These are phyloP conservation scores for Drosophila formosana DNA, from an alignment of 2,888 invertebrate genomes.

Conservation along the genomic window DNA sequence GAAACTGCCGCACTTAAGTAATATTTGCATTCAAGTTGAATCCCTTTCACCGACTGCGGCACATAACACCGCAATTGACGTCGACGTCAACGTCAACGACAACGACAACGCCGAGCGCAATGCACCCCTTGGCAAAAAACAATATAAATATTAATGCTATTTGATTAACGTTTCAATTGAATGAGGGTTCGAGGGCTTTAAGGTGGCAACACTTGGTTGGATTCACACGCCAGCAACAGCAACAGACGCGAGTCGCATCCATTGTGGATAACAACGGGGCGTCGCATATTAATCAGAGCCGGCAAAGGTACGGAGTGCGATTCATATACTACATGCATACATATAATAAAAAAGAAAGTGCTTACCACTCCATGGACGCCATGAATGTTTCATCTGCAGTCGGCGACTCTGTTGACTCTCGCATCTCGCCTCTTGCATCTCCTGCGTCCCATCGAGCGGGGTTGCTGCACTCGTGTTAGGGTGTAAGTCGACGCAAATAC, in stretches of 20 bases:
- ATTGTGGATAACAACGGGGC: constrained; percentile 52
- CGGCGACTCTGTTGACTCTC: constrained; percentile 40
- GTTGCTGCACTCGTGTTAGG: constrained; percentile 70
- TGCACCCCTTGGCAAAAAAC: constrained; percentile 44
- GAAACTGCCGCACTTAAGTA: constrained; percentile 41
- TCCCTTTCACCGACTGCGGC: constrained; percentile 54
- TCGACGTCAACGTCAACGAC: background rate
- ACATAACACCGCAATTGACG: constrained; percentile 67
- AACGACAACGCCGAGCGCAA: background rate
- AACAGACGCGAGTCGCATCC: constrained; percentile 11
- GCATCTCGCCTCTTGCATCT: background rate
- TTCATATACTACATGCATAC: background rate
- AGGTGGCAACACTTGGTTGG: constrained; percentile 67
- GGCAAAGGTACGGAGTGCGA: constrained; percentile 37
- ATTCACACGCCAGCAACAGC: constrained; percentile 68
- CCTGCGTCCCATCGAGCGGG: background rate
- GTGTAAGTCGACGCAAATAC: constrained; percentile 79
- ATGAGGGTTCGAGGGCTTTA: constrained; percentile 34
- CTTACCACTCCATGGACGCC: constrained; percentile 28
- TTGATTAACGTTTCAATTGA: constrained; percentile 78
- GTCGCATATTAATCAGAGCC: constrained; percentile 75
- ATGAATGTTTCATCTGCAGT: constrained; percentile 52
- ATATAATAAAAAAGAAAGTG: constrained; percentile 41
- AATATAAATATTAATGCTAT: constrained; percentile 80
- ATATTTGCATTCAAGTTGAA: constrained; percentile 58